phyloP scores from a whole-genome alignment of 2,113 vertebrate species.

The Haliaeetus leucogaster region DNA sequence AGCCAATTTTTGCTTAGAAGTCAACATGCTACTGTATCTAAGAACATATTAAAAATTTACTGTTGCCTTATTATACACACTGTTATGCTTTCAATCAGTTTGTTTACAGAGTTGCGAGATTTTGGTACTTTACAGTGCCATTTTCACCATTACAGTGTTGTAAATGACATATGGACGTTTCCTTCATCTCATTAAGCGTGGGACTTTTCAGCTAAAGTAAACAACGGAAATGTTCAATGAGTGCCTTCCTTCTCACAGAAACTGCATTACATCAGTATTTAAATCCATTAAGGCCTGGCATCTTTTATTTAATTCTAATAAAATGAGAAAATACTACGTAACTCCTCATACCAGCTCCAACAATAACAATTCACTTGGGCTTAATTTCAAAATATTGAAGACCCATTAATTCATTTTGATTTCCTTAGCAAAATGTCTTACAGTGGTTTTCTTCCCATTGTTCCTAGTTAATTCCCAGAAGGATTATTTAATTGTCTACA shows the following conservation, averaged over 20 bases:
- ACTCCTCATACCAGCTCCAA: background rate
- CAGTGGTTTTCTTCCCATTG: background rate
- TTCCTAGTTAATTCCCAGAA: background rate
- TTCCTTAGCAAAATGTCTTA: conserved; percentile 1
- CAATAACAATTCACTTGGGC: background rate
- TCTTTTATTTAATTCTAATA: conserved; percentile 10
- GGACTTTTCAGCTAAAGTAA: background rate
- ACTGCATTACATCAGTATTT: background rate
- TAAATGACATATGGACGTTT: background rate
- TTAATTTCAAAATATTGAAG: conserved; percentile 30
- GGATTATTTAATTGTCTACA: conserved; percentile 18
- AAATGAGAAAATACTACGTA: background rate
- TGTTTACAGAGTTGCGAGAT: background rate
- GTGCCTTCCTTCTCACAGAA: background rate
- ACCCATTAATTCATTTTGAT: background rate
- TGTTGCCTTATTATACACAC: background rate
- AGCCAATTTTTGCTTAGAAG: background rate
- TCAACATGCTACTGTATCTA: background rate
- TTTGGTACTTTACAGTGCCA: background rate
- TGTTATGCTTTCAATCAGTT: background rate
- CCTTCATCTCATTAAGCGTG: background rate
- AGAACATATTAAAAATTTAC: background rate
- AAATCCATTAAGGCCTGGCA: background rate
- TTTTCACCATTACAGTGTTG: background rate
- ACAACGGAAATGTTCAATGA: background rate